Base-by-base conservation (phyloP, 2,797 vertebrate genomes). In the Hybognathus amarus region DNA sequence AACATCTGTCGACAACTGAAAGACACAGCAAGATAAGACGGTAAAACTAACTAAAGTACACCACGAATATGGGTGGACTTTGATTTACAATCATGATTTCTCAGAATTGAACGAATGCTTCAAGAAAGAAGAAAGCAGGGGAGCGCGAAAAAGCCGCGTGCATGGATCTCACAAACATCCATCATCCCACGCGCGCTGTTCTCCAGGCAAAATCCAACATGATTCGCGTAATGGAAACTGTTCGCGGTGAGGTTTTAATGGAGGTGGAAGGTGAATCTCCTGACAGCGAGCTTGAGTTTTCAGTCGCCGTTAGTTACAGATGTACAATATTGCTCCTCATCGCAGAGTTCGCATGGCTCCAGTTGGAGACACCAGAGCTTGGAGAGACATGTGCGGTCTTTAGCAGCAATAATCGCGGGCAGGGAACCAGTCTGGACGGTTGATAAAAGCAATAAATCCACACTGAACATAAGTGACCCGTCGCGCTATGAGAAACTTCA, bases 401-500 rank as follows among this genome's bases (percentile, higher is more conserved):
- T 69, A 87, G 86, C 87, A 89, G 92, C 93, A 94, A 93, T 93
- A 94, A 94, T 76, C 68, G 74, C 69, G 87, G 45, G 68, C 83
- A 80, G 85, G 83, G 89, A 87, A 76, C 85, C 47, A 91, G 75
- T 88, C 87, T 89, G 90, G 87, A 86, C 87, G 91, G 89, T 85
- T 87, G 71, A 77, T 81, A 90, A 91, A 93, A 93, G 93, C 93
- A 94, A 95, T 94, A 94, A 91, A 91, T 90, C 64, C 87, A 82
- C 87, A 84, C 86, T 71, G 76, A 83, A 86, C 90, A 93, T 87
- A 92, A 93, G 92, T 87, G 84, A 90, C 90, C 89, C 80, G 87
- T 91, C 38, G 92, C 91, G 93, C 92, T 69, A 95, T 95, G 94
- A 90, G 89, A 92, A 95, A 95, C 91, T 95, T 95, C 90, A 89